Evolutionary conservation across 2,113 vertebrate genomes (phyloP), one percentile per base, ranked within the genome.

Genomic region (Microcebus lehilahytsara): DNA sequence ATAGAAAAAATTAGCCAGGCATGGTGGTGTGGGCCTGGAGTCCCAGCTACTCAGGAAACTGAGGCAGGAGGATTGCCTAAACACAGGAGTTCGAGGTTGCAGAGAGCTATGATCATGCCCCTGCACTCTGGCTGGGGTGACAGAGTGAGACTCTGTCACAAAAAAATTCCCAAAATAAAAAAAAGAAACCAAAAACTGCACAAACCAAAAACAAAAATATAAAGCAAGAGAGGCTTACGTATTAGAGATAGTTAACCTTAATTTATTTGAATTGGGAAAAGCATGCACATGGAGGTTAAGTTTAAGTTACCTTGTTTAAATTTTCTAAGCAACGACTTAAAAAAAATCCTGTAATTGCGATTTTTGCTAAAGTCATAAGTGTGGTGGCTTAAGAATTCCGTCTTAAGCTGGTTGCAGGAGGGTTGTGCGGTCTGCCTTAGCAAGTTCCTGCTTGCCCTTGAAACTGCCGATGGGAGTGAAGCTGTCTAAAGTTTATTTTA

Each of bases 191-290:
- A 93, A 27, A 92, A 90, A 62, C 25, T 66, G 4, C 92, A 20
- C 10, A 75, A 85, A 56, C 77, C 77, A 56, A 79, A 79, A 79
- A 56, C 20, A 23, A 79, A 79, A 78, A 20, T 92, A 25, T 32
- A 77, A 40, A 83, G 32, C 81, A 40, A 92, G 60, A 72, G 69
- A 74, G 93, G 64, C 22, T 46, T 85, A 77, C 49, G 9, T 32
- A 20, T 71, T 95, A 91, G 71, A 85, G 27, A 51, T 17, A 83
- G 27, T 53, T 79, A 83, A 85, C 6, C 9, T 49, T 79, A 93
- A 92, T 86, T 95, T 71, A 75, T 85, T 64, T 89, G 58, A 83
- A 64, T 49, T 75, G 27, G 30, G 14, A 81, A 92, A 94, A 85
- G 20, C 25, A 84, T 6, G 37, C 4, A 53, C 20, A 91, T 2